phyloP scores from a whole-genome alignment of 2,797 vertebrate genomes.

The Acanthurus leucopareius region DNA sequence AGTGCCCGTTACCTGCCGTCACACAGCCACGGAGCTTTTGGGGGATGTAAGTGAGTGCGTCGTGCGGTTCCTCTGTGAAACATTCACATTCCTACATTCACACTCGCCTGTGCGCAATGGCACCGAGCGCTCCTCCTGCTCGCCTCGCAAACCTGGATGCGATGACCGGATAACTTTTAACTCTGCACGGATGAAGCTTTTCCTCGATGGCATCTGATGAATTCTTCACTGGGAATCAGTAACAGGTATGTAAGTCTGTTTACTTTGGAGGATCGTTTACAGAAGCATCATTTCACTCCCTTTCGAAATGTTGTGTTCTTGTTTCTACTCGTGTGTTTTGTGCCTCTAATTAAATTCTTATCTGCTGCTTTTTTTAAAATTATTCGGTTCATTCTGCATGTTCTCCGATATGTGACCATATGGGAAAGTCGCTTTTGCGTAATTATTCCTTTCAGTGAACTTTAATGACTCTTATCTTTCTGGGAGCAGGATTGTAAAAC shows the following conservation, averaged over 20 bases:
- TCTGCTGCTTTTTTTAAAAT: neutral
- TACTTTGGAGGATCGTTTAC: neutral
- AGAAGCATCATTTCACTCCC: neutral
- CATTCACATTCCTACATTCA: constrained; percentile 33
- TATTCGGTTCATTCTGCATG: neutral
- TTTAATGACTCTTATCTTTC: constrained; percentile 41
- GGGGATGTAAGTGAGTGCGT: constrained; percentile 36
- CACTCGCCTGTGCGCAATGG: constrained; percentile 66
- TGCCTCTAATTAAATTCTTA: neutral
- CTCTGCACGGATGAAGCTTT: constrained; percentile 55
- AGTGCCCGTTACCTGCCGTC: constrained; percentile 10
- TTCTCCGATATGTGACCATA: neutral
- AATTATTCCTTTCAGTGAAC: neutral
- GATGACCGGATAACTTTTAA: constrained; percentile 71
- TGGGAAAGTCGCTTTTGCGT: neutral
- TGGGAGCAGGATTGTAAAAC: constrained; percentile 11
- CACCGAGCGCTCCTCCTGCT: constrained; percentile 68
- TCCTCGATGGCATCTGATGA: constrained; percentile 71
- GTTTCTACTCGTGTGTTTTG: neutral
- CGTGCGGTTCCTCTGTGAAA: constrained; percentile 25
- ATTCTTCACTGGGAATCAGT: constrained; percentile 63
- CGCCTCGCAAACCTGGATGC: constrained; percentile 38
- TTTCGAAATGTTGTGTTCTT: neutral
- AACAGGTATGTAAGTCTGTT: constrained; percentile 71
- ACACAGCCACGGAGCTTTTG: constrained; percentile 16